phyloP scores from a whole-genome alignment of 2,888 invertebrate genomes.

The Schizotus pectinicornis region DNA sequence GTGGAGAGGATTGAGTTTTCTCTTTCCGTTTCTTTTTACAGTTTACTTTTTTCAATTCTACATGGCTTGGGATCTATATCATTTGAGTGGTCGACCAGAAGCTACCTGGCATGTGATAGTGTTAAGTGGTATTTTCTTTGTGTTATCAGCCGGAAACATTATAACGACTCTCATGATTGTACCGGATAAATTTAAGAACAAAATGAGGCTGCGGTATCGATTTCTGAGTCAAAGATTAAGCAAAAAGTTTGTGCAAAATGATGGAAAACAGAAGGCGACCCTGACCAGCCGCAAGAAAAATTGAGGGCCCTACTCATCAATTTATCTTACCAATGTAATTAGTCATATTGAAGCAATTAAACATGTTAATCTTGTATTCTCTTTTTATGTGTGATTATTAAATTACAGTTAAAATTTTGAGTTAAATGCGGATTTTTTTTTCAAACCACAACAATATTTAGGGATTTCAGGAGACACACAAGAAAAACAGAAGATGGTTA shows the following conservation, averaged over 20 bases:
- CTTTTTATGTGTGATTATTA: too few species aligned
- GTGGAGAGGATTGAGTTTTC: conserved; percentile 96
- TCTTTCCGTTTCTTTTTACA: conserved; percentile 92
- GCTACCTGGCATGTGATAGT: conserved; percentile 94
- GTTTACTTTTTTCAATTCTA: conserved; percentile 96
- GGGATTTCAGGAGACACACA: too few species aligned
- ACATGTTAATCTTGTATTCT: conserved; percentile 1
- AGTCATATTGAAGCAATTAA: not conserved
- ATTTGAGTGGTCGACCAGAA: conserved; percentile 74
- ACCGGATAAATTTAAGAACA: conserved; percentile 74
- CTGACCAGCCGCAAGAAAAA: too few species aligned
- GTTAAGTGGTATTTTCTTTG: conserved; percentile 80
- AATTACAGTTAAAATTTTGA: too few species aligned
- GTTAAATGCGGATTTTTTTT: too few species aligned
- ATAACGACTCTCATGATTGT: conserved; percentile 87
- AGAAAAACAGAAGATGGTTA: too few species aligned
- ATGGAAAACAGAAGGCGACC: too few species aligned
- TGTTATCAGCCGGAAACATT: conserved; percentile 88
- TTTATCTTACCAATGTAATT: not conserved
- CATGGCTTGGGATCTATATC: conserved; percentile 88
- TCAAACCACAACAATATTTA: too few species aligned
- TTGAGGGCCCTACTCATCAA: too few species aligned
- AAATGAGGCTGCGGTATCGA: conserved; percentile 37
- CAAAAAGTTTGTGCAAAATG: not conserved
- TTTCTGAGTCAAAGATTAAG: conserved; percentile 36